These are phyloP conservation scores for Megathymus violae DNA, from an alignment of 1,140 invertebrate genomes.

Conservation along the genomic window DNA sequence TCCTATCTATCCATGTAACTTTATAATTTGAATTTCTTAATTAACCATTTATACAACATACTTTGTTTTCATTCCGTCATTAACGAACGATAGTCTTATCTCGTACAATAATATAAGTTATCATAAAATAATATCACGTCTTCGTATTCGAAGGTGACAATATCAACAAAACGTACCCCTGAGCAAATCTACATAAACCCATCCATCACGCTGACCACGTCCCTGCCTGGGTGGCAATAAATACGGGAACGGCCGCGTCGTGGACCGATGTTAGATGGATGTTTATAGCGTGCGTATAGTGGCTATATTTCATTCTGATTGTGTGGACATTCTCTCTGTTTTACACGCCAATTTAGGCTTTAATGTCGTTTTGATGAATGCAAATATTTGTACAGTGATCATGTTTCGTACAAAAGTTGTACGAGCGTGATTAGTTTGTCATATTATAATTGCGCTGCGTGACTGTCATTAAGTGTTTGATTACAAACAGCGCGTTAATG, in stretches of 20 bases:
- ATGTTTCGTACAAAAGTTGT: neutral
- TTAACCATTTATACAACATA: no score
- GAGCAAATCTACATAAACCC: constrained; percentile 49
- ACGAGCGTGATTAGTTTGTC: neutral
- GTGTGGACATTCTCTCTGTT: constrained; percentile 43
- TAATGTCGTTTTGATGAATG: constrained; percentile 18
- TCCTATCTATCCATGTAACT: no score
- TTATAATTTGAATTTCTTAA: no score
- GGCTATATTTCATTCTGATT: constrained; percentile 47
- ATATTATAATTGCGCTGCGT: neutral
- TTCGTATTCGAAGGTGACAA: constrained; percentile 7
- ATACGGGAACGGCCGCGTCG: constrained; percentile 44
- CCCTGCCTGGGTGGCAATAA: constrained; percentile 51
- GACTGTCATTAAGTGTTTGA: neutral
- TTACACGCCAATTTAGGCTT: constrained; percentile 38
- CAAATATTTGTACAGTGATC: neutral
- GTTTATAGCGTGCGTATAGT: constrained; percentile 42
- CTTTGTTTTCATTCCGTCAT: no score
- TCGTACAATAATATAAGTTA: no score
- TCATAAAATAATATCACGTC: neutral
- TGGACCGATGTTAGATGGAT: constrained; percentile 50
- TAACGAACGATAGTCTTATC: no score
- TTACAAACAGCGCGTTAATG: neutral
- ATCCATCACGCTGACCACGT: constrained; percentile 50
- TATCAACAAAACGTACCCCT: constrained; percentile 23